These are phyloP conservation scores for Perccottus glenii DNA, from an alignment of 2,113 vertebrate genomes.

Conservation along the genomic window DNA sequence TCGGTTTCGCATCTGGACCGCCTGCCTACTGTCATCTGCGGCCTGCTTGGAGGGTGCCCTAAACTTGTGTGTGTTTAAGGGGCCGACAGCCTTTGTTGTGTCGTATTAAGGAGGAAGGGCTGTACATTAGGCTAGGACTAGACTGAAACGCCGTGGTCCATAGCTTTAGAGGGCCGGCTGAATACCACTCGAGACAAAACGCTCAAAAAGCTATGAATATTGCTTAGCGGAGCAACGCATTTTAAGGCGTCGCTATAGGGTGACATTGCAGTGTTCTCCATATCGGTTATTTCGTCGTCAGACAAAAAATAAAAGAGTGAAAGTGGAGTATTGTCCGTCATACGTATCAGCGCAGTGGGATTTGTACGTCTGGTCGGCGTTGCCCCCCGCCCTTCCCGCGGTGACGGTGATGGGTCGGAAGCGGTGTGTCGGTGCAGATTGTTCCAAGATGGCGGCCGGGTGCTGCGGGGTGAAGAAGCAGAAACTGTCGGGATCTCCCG, in stretches of 20 bases:
- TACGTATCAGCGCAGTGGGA: constrained; percentile 84
- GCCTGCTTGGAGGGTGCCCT: constrained; percentile 63
- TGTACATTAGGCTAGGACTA: constrained; percentile 52
- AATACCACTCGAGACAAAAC: constrained; percentile 54
- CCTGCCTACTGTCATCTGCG: constrained; percentile 65
- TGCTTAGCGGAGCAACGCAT: constrained; percentile 70
- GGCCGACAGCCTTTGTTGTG: constrained; percentile 53
- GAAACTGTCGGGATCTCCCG: constrained; percentile 98
- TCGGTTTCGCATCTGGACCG: constrained; percentile 75
- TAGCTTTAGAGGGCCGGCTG: constrained; percentile 50
- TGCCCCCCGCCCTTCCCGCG: constrained; percentile 87
- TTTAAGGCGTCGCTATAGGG: constrained; percentile 67
- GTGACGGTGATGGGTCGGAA: constrained; percentile 97
- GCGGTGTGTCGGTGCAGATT: constrained; percentile 95
- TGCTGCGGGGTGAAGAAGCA: constrained; percentile 99
- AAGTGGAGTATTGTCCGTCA: constrained; percentile 82
- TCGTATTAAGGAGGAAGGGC: constrained; percentile 52
- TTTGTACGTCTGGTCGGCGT: constrained; percentile 84
- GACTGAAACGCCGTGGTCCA: constrained; percentile 56
- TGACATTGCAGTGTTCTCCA: constrained; percentile 81
- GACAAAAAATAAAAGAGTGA: constrained; percentile 72
- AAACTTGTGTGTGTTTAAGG: constrained; percentile 54
- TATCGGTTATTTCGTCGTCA: constrained; percentile 67
- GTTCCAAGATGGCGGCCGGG: constrained; percentile 99
- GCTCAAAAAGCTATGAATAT: constrained; percentile 63